phyloP scores from a whole-genome alignment of 2,888 invertebrate genomes.

The Taphrorychus bicolor region DNA sequence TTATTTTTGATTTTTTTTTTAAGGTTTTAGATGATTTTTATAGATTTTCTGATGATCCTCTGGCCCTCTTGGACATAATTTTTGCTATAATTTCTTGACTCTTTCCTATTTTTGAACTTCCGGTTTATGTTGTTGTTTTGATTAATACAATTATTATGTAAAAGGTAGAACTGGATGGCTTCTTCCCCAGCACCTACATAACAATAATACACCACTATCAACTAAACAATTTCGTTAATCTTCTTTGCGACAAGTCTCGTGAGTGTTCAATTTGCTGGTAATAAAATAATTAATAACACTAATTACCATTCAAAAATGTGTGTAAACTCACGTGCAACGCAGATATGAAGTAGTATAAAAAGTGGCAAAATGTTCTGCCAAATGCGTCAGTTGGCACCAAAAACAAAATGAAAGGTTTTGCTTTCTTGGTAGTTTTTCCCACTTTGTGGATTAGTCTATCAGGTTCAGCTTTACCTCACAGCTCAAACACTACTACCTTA shows the following conservation, averaged over 20 bases:
- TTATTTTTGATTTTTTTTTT: no score
- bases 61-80: no score
- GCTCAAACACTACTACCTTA: background rate
- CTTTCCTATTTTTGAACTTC: no score
- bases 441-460: conserved; percentile 12
- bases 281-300: background rate
- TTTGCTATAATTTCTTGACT: no score
- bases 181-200: no score
- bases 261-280: background rate
- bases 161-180: no score
- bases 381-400: background rate
- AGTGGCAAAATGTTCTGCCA: background rate
- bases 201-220: no score
- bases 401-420: background rate
- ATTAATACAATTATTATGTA: no score
- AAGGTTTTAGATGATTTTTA: no score
- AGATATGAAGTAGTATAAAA: conserved; percentile 9
- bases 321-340: conserved; percentile 1
- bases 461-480: background rate
- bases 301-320: background rate
- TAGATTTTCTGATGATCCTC: no score
- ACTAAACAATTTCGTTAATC: background rate
- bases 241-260: background rate
- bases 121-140: no score
- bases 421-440: conserved; percentile 13